Evolutionary conservation across 1,140 invertebrate species (phyloP), one percentile per base, ranked within the genome.

Genomic region (Tetramorium alpestre): DNA sequence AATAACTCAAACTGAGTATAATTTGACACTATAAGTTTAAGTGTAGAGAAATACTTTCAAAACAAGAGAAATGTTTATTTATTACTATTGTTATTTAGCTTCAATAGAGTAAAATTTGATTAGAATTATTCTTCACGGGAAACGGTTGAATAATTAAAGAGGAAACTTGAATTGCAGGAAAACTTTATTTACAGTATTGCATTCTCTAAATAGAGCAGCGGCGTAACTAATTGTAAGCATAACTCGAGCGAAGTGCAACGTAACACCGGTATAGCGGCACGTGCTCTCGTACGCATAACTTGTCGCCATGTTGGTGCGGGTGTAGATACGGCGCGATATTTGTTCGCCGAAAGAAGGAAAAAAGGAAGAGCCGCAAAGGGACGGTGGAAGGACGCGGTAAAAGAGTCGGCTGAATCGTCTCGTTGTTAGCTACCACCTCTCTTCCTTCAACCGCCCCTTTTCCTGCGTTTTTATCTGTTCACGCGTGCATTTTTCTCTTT

Each of bases 311-410:
- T 58, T 72, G 73, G 90, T 51, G 90, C 85, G 90, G 91, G 91
- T 86, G 80, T 84, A 90, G 90, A 92, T 91, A 91, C 84, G 69
- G 56, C 47, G 56, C 47, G 60, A 82, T 91, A 87, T 92, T 92
- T 91, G 87, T 91, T 91, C 90, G 89, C 51, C 58, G 73, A 78
- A 80, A 62, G 22, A 62, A 70, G 73, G 58, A 76, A 67, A 47
- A 70, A 78, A 77, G 84, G 65, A 87, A 60, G 76, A 77, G 64
- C 51, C 47, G 65, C 67, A 60, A 60, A 49, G 51, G 47, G 22
- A 58, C 75, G 49, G 22, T 58, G 65, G 22, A 62, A 77, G 62
- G 69, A 84, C 60, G 70, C 77, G 62, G 64, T 72, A 85, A 88
- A 87, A 75, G 77, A 72, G 33, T 64, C 69, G 86, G 51, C 81